Evolutionary conservation across 2,113 vertebrate genomes (phyloP).

Genomic region (Leucopsar rothschildi): DNA sequence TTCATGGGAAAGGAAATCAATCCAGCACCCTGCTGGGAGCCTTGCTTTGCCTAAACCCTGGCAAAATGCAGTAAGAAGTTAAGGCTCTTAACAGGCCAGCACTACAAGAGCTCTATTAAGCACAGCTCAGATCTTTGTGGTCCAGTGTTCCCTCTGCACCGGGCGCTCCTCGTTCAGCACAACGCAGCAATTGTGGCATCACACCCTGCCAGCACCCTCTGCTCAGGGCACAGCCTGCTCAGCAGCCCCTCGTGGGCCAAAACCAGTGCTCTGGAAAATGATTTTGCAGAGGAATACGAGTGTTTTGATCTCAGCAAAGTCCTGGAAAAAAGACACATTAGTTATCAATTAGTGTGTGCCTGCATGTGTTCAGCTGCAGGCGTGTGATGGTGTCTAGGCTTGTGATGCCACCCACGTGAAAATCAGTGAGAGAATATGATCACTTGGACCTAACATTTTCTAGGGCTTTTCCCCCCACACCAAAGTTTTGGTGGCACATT

Average conservation of each 20-base stretch:
- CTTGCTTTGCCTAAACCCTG: conserved; percentile 44
- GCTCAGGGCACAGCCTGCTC: background rate
- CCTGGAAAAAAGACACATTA: background rate
- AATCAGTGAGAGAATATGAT: background rate
- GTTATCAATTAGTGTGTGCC: background rate
- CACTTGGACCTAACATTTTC: background rate
- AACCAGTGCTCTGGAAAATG: background rate
- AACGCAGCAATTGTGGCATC: background rate
- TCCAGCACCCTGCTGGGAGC: background rate
- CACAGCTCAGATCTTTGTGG: background rate
- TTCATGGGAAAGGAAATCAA: conserved; percentile 49
- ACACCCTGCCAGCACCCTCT: background rate
- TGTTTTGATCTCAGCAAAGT: background rate
- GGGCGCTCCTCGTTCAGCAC: rapidly evolving
- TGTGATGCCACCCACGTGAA: background rate
- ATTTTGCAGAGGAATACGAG: background rate
- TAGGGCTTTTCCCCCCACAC: rapidly evolving
- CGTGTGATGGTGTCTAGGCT: background rate
- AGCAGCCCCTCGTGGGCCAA: background rate
- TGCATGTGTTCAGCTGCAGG: background rate
- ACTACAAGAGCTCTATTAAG: background rate
- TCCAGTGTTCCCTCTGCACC: background rate
- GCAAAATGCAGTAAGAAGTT: conserved; percentile 52
- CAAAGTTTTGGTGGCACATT: background rate
- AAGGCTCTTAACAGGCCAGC: conserved; percentile 38